phyloP scores from a whole-genome alignment of 2,113 vertebrate species.

The Menura novaehollandiae region DNA sequence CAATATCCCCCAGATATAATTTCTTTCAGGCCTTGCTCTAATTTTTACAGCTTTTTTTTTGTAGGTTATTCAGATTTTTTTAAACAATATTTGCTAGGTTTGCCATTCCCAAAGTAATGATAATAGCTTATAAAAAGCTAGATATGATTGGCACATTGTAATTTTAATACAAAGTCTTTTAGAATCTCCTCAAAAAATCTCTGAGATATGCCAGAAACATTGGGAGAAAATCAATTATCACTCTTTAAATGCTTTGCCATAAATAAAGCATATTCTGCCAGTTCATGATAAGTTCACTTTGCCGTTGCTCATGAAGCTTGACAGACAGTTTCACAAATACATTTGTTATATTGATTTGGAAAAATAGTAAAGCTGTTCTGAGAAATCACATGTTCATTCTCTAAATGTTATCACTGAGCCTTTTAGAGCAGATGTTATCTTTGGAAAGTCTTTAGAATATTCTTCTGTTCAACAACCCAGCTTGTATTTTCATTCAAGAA shows the following conservation, averaged over 20 bases:
- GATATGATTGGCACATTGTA: neutral
- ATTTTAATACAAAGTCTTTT: neutral
- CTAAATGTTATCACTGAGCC: neutral
- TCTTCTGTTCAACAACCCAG: neutral
- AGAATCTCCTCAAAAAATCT: neutral
- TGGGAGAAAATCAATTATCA: neutral
- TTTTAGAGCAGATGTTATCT: neutral
- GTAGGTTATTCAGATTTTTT: neutral
- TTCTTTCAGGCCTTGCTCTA: neutral
- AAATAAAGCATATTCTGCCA: neutral
- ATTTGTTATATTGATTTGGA: neutral
- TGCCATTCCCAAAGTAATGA: neutral
- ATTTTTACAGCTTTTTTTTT: neutral
- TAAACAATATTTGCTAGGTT: neutral
- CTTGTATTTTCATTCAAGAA: neutral
- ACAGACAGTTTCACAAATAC: neutral
- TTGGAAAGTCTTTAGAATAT: neutral
- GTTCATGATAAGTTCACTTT: neutral
- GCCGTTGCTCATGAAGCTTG: neutral
- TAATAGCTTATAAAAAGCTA: neutral
- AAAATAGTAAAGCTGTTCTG: neutral
- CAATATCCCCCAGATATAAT: neutral
- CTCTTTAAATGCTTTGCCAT: neutral
- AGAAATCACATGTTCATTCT: neutral
- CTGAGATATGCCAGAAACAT: neutral